Evolutionary conservation across 2,888 invertebrate genomes (phyloP).

Genomic region (Cerastis leucographa): DNA sequence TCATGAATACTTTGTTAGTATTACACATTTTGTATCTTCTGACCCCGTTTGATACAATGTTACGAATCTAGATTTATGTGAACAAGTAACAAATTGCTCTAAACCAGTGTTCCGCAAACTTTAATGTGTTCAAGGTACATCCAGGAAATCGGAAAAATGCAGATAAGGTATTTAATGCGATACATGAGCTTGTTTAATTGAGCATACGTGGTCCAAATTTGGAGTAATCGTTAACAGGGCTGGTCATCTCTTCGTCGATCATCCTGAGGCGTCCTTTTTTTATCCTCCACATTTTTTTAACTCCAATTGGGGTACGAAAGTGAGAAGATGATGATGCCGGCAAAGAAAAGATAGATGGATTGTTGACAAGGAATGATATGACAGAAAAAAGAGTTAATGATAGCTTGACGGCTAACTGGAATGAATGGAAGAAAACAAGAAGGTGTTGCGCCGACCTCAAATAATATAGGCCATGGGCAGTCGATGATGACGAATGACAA

Average conservation of each 20-base stretch:
- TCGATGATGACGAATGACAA: not conserved
- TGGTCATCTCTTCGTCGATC: no score
- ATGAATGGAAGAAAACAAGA: not conserved
- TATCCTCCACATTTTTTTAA: not conserved
- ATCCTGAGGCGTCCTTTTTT: no score
- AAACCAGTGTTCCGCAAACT: not conserved
- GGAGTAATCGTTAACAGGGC: no score
- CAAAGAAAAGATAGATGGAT: not conserved
- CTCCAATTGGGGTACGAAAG: not conserved
- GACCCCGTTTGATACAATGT: slow-evolving; percentile 39
- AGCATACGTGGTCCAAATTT: no score
- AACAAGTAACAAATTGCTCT: slow-evolving; percentile 35
- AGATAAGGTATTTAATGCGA: no score
- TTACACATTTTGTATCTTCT: slow-evolving; percentile 29
- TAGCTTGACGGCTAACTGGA: no score
- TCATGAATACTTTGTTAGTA: slow-evolving; percentile 19
- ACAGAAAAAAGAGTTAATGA: not conserved
- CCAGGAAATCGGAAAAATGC: no score
- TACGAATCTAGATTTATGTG: slow-evolving; percentile 53
- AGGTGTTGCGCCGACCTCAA: not conserved
- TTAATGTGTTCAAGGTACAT: no score
- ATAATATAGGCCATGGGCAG: not conserved
- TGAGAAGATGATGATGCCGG: not conserved
- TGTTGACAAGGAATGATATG: not conserved
- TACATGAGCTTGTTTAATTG: no score